phyloP scores from a whole-genome alignment of 2,888 invertebrate species.

The Pardosa pseudoannulata region DNA sequence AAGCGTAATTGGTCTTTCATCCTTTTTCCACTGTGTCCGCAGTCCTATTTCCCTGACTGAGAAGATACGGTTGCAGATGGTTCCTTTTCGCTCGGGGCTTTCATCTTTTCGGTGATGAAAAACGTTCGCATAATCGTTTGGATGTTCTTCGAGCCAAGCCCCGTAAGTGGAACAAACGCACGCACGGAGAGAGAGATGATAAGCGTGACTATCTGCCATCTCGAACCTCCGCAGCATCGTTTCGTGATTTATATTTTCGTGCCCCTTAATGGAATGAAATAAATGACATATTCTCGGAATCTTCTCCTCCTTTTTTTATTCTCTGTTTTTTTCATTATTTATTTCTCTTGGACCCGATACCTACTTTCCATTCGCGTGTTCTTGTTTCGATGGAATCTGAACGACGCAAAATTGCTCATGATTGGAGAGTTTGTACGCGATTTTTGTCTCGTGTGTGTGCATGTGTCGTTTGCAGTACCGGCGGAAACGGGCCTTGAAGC shows the following conservation, averaged over 20 bases:
- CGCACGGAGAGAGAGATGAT: background rate
- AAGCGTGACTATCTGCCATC: conserved; percentile 35
- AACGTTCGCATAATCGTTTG: background rate
- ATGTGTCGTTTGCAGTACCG: no score
- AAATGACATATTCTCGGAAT: conserved; percentile 27
- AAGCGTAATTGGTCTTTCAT: no score
- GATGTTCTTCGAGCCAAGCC: background rate
- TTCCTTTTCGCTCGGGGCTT: background rate
- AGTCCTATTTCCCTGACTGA: no score
- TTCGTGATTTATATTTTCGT: conserved; percentile 33
- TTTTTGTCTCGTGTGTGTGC: background rate
- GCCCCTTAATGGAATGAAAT: conserved; percentile 20
- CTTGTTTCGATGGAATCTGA: conserved; percentile 4
- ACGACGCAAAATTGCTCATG: background rate
- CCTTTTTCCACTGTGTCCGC: no score
- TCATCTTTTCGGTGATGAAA: background rate
- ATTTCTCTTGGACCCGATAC: conserved; percentile 22
- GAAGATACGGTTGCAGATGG: background rate
- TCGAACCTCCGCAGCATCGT: background rate
- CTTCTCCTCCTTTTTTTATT: background rate
- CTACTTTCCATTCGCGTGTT: conserved; percentile 16
- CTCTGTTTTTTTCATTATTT: background rate
- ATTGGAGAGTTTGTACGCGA: background rate
- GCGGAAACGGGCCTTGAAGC: no score
- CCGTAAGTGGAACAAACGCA: background rate